Evolutionary conservation across 2,113 vertebrate species (phyloP), one percentile per base, ranked within the genome.

Genomic region (Urocitellus parryii): DNA sequence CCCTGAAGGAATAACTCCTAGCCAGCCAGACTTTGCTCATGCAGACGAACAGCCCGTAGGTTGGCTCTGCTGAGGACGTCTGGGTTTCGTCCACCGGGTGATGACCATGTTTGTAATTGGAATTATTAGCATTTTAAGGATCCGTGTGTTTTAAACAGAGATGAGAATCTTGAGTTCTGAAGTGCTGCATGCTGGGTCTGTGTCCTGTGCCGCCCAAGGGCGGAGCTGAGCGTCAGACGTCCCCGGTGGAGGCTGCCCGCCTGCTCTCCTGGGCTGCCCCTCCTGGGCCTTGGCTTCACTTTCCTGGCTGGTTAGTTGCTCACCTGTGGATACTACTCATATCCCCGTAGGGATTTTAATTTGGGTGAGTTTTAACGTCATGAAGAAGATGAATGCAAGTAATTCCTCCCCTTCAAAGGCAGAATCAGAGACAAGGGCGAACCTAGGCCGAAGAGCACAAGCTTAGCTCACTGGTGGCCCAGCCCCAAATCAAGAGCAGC

Each of bases 51-150:
- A 82, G 61, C 42, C 42, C 27, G 10, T 68, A 53, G 53, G n/a
- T 65, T 48, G 34, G 63, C 29, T 74, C n/a, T 53, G 17, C 16
- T 42, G 32, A 91, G 65, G 42, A 76, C 6, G 10, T 70, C 5
- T 42, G 94, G 48, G 22, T 86, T 86, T 70, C 39, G 42, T 29
- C 32, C 24, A 25, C 32, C 39, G 2, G 63, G 22, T 70, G 34
- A 88, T 67, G 18, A 29, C n/a, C 37, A 56, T 65, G n/a, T 87
- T 88, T 91, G 58, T 34, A 24, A 88, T 84, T 70, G 83, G 29
- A 86, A 91, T 65, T 61, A 18, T 8, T 78, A 92, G 18, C 29
- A 53, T 37, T 25, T 97, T 94, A 95, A 91, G 83, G 56, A 89
- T 68, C 32, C 70, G 45, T 18, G 1, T 39, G 37, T 25, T 81